Base-by-base conservation (phyloP, 2,113 vertebrate genomes). In the Azemiops feae region DNA sequence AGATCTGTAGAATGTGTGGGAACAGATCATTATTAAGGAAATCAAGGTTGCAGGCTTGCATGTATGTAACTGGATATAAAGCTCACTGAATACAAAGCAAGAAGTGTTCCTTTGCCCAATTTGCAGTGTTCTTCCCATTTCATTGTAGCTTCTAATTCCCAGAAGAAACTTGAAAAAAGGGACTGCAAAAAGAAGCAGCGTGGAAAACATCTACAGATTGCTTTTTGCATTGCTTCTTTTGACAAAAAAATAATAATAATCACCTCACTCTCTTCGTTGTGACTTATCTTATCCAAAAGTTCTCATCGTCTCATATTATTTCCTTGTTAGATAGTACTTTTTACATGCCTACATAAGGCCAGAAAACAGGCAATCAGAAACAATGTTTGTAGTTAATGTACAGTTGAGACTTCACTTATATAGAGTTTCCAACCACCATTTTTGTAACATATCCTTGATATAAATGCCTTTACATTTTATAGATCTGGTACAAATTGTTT, bases 361-460 rank as follows among this genome's bases (percentile, higher is more conserved):
- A 60, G 90, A 94, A 81, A 89, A 89, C 92, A 45, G 39, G 47
- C 20, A 5, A 94, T 27, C 7, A 93, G 47, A 30, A 5, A 89
- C 45, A 94, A 85, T 0, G 92, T 86, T 91, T 22, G 6, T 93
- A 45, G 93, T 94, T 94, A 93, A 45, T 22, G n/a, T 52, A 16
- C 23, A 0, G 1, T 39, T 53, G 34, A 55, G 0, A 52, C 92
- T 94, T 91, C 74, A 1, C 52, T 92, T 50, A 90, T 81, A 88
- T 18, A 69, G 81, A 93, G 92, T 94, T 91, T 95, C 53, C 88
- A 95, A 2, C 55, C 16, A 95, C 55, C 87, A 74, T 96, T 94
- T 86, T 89, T 95, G 53, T 91, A 96, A 97, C 95, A 81, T 93
- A 1, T 18, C 39, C 47, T 22, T 50, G 91, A 81, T 96, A 92